Conservation (phyloP, 2,113 vertebrate genomes). For the Rhynchomys soricoides region DNA sequence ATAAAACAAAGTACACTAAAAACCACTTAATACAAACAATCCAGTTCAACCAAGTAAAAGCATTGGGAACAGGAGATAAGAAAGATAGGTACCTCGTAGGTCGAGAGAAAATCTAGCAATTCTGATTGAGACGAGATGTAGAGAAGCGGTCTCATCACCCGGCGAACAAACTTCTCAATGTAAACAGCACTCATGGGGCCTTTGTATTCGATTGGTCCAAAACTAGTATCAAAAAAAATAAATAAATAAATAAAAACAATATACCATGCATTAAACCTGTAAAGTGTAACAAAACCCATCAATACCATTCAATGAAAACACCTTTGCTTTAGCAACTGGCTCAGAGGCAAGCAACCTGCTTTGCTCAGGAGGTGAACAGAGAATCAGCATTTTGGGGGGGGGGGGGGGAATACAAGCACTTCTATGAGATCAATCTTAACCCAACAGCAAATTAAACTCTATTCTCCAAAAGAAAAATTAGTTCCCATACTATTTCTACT, state of each 20-base stretch:
- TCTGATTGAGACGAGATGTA: conserved; percentile 94
- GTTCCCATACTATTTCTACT: conserved; percentile 40
- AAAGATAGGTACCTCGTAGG: conserved; percentile 92
- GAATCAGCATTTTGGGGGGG: not conserved
- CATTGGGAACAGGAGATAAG: conserved; percentile 76
- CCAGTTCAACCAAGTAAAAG: conserved; percentile 70
- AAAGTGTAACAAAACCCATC: conserved; percentile 56
- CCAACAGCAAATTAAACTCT: conserved; percentile 28
- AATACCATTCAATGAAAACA: conserved; percentile 45
- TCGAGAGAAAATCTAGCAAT: conserved; percentile 93
- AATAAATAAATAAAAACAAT: conserved; percentile 60
- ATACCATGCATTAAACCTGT: conserved; percentile 68
- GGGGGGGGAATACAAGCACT: not conserved
- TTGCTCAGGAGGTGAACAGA: not conserved
- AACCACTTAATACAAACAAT: conserved; percentile 48
- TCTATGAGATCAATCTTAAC: not conserved
- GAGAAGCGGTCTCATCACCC: conserved; percentile 94
- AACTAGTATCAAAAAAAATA: conserved; percentile 88
- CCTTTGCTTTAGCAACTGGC: not conserved
- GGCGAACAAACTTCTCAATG: conserved; percentile 95
- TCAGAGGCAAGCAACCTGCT: not conserved
- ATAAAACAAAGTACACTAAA: not conserved
- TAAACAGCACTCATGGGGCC: conserved; percentile 95
- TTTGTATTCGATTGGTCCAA: conserved; percentile 98
- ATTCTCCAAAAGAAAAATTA: conserved; percentile 7